Base-by-base conservation (phyloP, 2,888 invertebrate species). In the Spicauda simplicius region DNA sequence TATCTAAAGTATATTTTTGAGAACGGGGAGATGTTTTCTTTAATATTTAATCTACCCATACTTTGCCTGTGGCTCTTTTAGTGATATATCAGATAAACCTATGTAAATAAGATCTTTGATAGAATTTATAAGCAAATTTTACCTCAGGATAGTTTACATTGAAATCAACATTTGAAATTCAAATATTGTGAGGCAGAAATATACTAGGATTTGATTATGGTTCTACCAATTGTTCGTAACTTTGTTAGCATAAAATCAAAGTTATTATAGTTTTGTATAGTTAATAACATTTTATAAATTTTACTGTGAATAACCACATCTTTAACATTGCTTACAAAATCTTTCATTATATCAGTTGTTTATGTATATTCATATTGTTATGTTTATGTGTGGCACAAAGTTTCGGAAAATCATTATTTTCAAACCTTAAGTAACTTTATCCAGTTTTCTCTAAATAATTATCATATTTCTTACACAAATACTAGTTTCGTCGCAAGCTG, bases 11-110 rank as follows among this genome's bases (percentile, higher is more conserved):
- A n/a, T n/a, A n/a, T n/a, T 41, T 41, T 41, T 5, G 14, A 5
- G 14, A 41, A 50, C n/a, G n/a, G 5, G n/a, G n/a, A n/a, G n/a
- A 59, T 30, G 30, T 18, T 50, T 19, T 25, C 48, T 59, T 59
- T 11, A 48, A 59, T 59, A 59, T 59, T 45, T 48, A 41, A 58
- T 45, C 20, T 58, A 25, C 45, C 20, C 4, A 41, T 45, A 4
- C 50, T 12, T 16, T 25, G 58, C 30, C 12, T 8, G 11, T 45
- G 41, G 45, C 48, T 30, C 25, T 16, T 45, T 50, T 30, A 25
- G 25, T 59, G 30, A 59, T 59, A 30, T 50, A 59, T 59, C 41
- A 41, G n/a, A n/a, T n/a, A 59, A 50, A 50, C 59, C 50, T 50
- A 59, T 59, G 50, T 48, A 59, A 59, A 59, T 50, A 50, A 30